Conservation (phyloP, 2,888 invertebrate genomes). For the Drosophila sordidula region DNA sequence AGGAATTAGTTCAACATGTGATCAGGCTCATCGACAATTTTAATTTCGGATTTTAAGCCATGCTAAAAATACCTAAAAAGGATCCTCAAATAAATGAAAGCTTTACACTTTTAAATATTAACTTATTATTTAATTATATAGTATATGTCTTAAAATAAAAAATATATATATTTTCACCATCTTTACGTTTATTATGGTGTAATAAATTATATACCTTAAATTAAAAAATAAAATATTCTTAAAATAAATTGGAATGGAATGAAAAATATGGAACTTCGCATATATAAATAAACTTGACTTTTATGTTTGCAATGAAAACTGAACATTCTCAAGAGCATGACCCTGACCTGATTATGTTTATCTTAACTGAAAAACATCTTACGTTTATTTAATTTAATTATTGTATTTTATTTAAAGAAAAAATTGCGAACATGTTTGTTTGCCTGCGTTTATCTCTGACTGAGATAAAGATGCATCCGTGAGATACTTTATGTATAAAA, state of each 20-base stretch:
- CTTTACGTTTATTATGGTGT: too few relatives aligned
- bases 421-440: constrained; percentile 3
- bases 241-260: background rate
- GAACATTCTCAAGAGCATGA: background rate
- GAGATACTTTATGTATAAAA: constrained; percentile 31
- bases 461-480: constrained; percentile 16
- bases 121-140: too few relatives aligned
- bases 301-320: background rate
- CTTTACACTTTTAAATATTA: too few relatives aligned
- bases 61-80: too few relatives aligned
- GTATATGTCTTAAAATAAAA: too few relatives aligned
- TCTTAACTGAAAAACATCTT: background rate
- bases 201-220: too few relatives aligned
- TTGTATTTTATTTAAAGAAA: background rate
- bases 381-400: background rate
- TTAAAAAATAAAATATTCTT: background rate
- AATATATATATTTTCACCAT: too few relatives aligned
- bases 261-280: background rate
- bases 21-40: too few relatives aligned
- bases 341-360: constrained; percentile 11
- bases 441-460: background rate
- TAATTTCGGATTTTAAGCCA: too few relatives aligned
- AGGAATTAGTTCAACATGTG: too few relatives aligned
- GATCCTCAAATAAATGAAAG: too few relatives aligned
- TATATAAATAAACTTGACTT: background rate